Evolutionary conservation across 2,113 vertebrate genomes (phyloP), one percentile per base, ranked within the genome.

Genomic region (Neopipo cinnamomea): DNA sequence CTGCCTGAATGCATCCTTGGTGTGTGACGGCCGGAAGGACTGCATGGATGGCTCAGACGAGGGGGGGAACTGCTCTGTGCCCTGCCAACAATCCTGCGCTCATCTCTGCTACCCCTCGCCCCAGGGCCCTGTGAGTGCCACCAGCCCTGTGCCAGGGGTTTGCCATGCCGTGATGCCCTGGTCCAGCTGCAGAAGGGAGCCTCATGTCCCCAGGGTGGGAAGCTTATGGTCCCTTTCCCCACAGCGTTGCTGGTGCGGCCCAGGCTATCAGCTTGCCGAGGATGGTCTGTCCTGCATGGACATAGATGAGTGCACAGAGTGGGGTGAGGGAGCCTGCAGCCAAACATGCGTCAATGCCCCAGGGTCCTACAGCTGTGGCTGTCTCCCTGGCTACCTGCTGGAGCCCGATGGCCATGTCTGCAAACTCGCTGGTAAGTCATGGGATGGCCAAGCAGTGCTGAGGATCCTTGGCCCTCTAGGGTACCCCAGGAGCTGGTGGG

Each of bases 21-120:
- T 98, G 89, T 99, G 99, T 14, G 94, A 99, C 18, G 83, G 98
- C 23, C 52, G 6, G 31, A 87, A 75, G 27, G 98, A 99, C 97
- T 99, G 99, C n/a, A n/a, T 19, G 0, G 98, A 99, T 8, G 91
- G 98, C 10, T 98, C 98, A 0, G 99, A 99, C 5, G 99, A 99
- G 89, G 98, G 98, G 1, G 86, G 80, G 0, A 96, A 95, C 62
- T 99, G 99, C 95, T 73, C 77, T 5, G 96, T 97, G 44, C 92
- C 98, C 47, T 98, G 97, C 83, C 89, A 63, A 9, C 87, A 8
- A 12, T 88, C 6, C 9, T 99, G 99, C 7, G 28, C 97, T 17
- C 98, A 98, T 11, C 58, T 77, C 78, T 99, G 99, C 96, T 95
- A 98, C 96, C 96, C 52, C 53, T 98, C 99, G 0, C 99, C 99